These are phyloP conservation scores for Drosophila guanche DNA, from an alignment of 1,140 invertebrate genomes.

Conservation along the genomic window DNA sequence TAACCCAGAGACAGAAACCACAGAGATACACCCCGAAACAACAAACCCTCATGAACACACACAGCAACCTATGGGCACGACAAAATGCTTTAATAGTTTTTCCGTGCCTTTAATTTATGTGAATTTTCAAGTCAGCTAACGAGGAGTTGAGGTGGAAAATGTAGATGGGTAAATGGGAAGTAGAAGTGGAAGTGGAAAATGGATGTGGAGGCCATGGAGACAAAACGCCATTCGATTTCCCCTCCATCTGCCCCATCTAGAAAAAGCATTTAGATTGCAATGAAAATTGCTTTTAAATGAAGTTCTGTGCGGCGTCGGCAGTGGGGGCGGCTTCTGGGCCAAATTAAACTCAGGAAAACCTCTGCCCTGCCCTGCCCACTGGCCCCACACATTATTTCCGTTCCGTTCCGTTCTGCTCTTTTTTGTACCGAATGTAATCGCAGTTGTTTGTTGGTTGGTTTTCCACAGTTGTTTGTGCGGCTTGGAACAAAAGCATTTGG, in stretches of 20 bases:
- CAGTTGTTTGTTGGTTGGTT: conserved; percentile 22
- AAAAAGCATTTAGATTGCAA: conserved; percentile 44
- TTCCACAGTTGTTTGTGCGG: conserved; percentile 26
- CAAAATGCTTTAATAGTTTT: conserved; percentile 78
- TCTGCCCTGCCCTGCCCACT: not conserved
- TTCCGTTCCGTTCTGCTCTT: not conserved
- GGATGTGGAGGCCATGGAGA: conserved; percentile 25
- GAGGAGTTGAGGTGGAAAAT: not conserved
- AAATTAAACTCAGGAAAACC: conserved; percentile 32
- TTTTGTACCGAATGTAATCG: conserved; percentile 38
- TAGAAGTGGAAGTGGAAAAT: not conserved
- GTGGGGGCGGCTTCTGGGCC: conserved; percentile 19
- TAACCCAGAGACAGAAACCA: conserved; percentile 44
- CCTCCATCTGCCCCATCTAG: not conserved
- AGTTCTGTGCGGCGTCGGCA: conserved; percentile 48
- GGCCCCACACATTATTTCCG: conserved; percentile 30
- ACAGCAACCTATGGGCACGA: conserved; percentile 29
- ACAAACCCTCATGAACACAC: conserved; percentile 9
- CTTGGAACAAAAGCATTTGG: conserved; percentile 57
- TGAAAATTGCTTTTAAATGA: conserved; percentile 78
- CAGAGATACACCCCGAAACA: conserved; percentile 11
- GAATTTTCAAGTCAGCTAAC: conserved; percentile 61
- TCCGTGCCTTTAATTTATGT: conserved; percentile 79
- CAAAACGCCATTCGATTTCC: conserved; percentile 23
- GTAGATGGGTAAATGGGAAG: not conserved